phyloP scores from a whole-genome alignment of 2,888 invertebrate species.

The Petrophora chlorosata region DNA sequence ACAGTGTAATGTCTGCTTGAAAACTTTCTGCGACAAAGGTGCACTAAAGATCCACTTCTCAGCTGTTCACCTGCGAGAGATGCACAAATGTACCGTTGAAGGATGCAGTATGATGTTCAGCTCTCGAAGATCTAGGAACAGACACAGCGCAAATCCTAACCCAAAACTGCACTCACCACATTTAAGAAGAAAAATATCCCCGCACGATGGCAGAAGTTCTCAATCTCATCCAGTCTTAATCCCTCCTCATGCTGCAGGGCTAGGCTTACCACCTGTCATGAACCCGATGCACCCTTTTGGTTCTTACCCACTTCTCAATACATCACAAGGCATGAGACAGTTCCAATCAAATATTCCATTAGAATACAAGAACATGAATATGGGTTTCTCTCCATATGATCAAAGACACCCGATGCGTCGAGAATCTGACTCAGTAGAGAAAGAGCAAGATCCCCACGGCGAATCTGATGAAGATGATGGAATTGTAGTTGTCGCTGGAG shows the following conservation, averaged over 20 bases:
- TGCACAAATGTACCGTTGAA: constrained; percentile 99
- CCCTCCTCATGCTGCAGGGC: constrained; percentile 87
- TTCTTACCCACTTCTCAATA: constrained; percentile 90
- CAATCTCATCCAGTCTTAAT: constrained; percentile 92
- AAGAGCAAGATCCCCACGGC: constrained; percentile 85
- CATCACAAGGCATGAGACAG: constrained; percentile 86
- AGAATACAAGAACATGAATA: constrained; percentile 77
- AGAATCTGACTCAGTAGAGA: constrained; percentile 74
- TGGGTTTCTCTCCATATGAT: constrained; percentile 64
- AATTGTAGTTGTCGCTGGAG: constrained; percentile 91
- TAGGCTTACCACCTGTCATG: constrained; percentile 86
- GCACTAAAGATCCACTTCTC: constrained; percentile 99
- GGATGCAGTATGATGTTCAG: constrained; percentile 99
- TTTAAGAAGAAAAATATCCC: constrained; percentile 95
- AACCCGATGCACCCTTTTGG: constrained; percentile 90
- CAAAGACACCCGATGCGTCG: constrained; percentile 67
- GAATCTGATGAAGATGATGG: constrained; percentile 89
- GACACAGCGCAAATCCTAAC: constrained; percentile 99
- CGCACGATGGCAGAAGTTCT: constrained; percentile 95
- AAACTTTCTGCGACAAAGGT: constrained; percentile 99
- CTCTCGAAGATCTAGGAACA: constrained; percentile 96
- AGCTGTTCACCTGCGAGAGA: constrained; percentile 98
- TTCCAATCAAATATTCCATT: constrained; percentile 75
- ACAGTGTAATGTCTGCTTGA: constrained; percentile 98
- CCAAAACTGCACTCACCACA: constrained; percentile 99